Conservation (phyloP, 2,113 vertebrate species). For the Hyla sarda region DNA sequence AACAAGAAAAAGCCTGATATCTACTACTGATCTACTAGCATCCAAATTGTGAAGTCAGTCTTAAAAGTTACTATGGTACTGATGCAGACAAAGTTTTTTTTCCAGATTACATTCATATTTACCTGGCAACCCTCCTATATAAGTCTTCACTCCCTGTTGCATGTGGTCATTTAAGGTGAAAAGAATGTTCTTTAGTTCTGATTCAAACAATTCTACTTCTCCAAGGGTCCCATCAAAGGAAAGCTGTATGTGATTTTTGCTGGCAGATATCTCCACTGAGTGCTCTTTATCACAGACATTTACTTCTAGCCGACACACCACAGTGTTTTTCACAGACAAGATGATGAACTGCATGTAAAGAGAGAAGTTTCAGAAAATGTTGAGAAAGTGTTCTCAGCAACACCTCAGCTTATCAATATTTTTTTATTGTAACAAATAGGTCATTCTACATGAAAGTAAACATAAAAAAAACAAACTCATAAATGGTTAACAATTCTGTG, state of each 20-base stretch:
- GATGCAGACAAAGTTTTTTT: neutral
- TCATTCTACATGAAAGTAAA: too few relatives aligned
- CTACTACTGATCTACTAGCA: neutral
- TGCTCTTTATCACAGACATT: slow-evolving; percentile 85
- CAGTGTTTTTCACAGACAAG: slow-evolving; percentile 75
- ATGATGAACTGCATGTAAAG: slow-evolving; percentile 79
- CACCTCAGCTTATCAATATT: neutral
- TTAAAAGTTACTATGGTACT: neutral
- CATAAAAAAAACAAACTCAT: too few relatives aligned
- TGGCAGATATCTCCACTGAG: slow-evolving; percentile 77
- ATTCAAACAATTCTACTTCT: slow-evolving; percentile 70
- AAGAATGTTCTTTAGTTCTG: slow-evolving; percentile 69
- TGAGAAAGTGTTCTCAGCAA: neutral
- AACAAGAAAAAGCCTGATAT: neutral
- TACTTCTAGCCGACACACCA: slow-evolving; percentile 81
- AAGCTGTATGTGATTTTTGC: slow-evolving; percentile 75
- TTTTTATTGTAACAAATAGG: too few relatives aligned
- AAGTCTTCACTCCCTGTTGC: slow-evolving; percentile 76
- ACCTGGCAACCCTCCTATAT: slow-evolving; percentile 92
- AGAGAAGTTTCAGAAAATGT: neutral
- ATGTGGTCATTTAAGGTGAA: slow-evolving; percentile 67
- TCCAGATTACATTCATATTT: neutral
- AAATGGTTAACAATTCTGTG: too few relatives aligned
- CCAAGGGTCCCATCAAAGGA: slow-evolving; percentile 78
- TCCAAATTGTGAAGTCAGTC: neutral